phyloP scores from a whole-genome alignment of 1,140 invertebrate species.

The Calliopsis andreniformis region DNA sequence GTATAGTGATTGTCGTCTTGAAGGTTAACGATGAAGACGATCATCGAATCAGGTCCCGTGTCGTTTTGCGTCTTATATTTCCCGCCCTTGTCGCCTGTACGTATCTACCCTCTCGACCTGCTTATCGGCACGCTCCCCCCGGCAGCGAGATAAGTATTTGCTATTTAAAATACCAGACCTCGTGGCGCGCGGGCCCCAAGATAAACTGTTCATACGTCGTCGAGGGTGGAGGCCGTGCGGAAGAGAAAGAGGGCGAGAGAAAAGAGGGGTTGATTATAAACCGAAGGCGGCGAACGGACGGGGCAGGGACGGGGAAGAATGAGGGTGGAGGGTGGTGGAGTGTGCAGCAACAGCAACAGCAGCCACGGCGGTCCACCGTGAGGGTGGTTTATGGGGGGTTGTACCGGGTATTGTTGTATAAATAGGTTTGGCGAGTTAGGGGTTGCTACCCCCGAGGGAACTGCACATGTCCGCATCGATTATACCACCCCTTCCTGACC shows the following conservation, averaged over 20 bases:
- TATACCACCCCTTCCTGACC: slow-evolving; percentile 76
- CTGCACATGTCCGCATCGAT: slow-evolving; percentile 82
- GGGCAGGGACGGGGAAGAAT: slow-evolving; percentile 14
- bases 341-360: slow-evolving; percentile 65
- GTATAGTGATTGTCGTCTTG: too few relatives aligned
- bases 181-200: slow-evolving; percentile 67
- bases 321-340: slow-evolving; percentile 56
- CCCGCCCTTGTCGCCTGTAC: slow-evolving; percentile 41
- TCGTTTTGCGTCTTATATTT: slow-evolving; percentile 42
- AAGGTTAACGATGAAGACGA: not conserved
- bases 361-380: slow-evolving; percentile 74
- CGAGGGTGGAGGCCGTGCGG: slow-evolving; percentile 46
- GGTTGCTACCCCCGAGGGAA: slow-evolving; percentile 80
- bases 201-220: slow-evolving; percentile 76
- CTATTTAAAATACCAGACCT: slow-evolving; percentile 81
- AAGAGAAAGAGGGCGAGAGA: slow-evolving; percentile 38
- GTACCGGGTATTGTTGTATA: slow-evolving; percentile 81
- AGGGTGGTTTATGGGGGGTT: slow-evolving; percentile 80
- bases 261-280: slow-evolving; percentile 66
- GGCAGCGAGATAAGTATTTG: slow-evolving; percentile 78
- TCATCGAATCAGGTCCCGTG: not conserved
- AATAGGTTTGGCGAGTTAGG: slow-evolving; percentile 83
- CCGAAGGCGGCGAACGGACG: slow-evolving; percentile 60
- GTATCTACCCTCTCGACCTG: slow-evolving; percentile 57
- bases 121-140: slow-evolving; percentile 50